These are phyloP conservation scores for Regulus satrapa DNA, from an alignment of 2,113 vertebrate species.

Conservation along the genomic window DNA sequence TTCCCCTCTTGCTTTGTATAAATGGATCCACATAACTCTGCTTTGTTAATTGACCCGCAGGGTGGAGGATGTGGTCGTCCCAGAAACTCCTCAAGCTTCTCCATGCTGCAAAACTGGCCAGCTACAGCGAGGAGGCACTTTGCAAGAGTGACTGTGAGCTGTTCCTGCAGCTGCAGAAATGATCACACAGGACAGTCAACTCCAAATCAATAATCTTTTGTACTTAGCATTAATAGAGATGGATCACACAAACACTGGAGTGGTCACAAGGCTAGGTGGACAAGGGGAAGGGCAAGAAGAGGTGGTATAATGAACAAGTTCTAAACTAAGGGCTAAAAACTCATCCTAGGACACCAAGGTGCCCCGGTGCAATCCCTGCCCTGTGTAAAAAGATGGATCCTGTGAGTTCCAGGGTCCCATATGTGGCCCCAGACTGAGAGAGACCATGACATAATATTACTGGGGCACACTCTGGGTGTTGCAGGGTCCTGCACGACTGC, in stretches of 20 bases:
- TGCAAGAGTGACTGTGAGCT: neutral
- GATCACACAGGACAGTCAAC: neutral
- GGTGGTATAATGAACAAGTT: neutral
- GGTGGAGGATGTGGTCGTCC: neutral
- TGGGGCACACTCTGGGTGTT: neutral
- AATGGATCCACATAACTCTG: accelerated
- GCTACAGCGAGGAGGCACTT: neutral
- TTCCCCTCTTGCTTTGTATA: neutral
- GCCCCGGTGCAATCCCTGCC: neutral
- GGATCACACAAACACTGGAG: neutral
- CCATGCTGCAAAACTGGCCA: neutral
- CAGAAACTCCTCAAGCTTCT: neutral
- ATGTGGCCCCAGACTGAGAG: neutral
- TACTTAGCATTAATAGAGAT: neutral
- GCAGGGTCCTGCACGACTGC: neutral
- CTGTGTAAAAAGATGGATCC: accelerated
- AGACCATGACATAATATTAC: no score
- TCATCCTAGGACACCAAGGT: neutral
- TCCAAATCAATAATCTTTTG: neutral
- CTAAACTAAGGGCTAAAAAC: neutral
- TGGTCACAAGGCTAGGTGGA: neutral
- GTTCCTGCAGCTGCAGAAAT: neutral
- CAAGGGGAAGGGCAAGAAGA: neutral
- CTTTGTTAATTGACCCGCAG: neutral
- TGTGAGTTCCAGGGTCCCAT: neutral